phyloP scores from a whole-genome alignment of 2,113 vertebrate genomes.

The Alouatta palliata region DNA sequence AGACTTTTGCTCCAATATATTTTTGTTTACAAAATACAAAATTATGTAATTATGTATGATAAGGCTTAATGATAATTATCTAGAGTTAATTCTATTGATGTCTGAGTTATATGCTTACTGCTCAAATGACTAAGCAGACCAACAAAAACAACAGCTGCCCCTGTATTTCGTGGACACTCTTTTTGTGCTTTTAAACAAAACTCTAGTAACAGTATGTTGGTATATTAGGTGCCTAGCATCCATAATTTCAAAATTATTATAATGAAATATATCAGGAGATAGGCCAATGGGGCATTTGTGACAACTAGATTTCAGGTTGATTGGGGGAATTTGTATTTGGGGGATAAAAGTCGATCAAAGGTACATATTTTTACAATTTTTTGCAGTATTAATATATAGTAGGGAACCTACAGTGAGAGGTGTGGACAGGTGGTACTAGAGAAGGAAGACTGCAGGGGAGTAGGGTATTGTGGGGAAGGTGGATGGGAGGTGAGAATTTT shows the following conservation, averaged over 20 bases:
- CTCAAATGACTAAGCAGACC: background rate
- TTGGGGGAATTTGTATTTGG: background rate
- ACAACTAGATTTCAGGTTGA: background rate
- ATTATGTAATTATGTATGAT: background rate
- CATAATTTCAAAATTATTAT: background rate
- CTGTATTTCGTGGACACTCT: background rate
- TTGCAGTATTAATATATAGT: background rate
- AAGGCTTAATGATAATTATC: background rate
- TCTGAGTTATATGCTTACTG: background rate
- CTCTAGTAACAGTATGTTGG: background rate
- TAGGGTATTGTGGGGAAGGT: no score
- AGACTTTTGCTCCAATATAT: background rate
- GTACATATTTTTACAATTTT: background rate
- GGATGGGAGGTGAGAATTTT: background rate
- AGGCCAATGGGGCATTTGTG: background rate
- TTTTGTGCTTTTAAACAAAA: constrained; percentile 19
- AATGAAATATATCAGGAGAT: constrained; percentile 5
- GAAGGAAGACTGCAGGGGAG: no score
- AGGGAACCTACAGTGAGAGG: background rate
- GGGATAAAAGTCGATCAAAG: background rate
- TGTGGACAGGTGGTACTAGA: no score
- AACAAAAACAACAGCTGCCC: background rate
- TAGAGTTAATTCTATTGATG: background rate
- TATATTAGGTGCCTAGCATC: background rate
- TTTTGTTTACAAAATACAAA: background rate